Base-by-base conservation (phyloP, 2,888 invertebrate genomes). In the Pegoplata infirma region DNA sequence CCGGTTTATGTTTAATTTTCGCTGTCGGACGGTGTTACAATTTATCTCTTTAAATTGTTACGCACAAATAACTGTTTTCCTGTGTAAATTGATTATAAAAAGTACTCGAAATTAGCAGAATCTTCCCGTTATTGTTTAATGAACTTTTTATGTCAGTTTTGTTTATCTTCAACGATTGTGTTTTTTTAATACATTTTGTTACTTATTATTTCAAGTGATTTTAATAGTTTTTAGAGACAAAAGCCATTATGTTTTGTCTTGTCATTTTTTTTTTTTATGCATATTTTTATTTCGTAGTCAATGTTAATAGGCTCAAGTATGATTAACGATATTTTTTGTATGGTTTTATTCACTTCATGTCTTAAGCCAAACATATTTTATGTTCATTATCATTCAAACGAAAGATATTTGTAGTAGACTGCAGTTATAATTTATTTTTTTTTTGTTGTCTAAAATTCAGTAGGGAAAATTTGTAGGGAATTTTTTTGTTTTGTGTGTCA, bases 301-400 rank as follows among this genome's bases (percentile, higher is more conserved):
- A 40, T 14, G 3, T 47, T 61, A 69, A 66, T 78, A 68, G 73
- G 77, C 47, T 73, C 64, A 64, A 69, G 53, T 78, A 74, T 78
- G 78, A 78, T 78, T 78, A 78, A 78, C 69, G 74, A 74, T 66
- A 72, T 67, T 44, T 56, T 72, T 64, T 21, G n/a, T 55, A n/a
- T n/a, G n/a, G n/a, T n/a, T n/a, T n/a, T 56, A n/a, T 19, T 5
- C n/a, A 12, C 19, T 40, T 58, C 46, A 46, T 67, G 74, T 55
- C 74, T 67, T 67, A 19, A 66, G 66, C 28, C 49, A 73, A 64
- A 73, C 36, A 36, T 12, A 53, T 49, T 56, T 66, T 23, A 12
- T 51, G 46, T 36, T 47, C 47, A 72, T 64, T 63, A 63, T 46
- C 63, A 36, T 47, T 16, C 40, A 73, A 58, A 19, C 61, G 56